Base-by-base conservation (phyloP, 2,797 vertebrate species). In the Oryzias dopingdopingensis region DNA sequence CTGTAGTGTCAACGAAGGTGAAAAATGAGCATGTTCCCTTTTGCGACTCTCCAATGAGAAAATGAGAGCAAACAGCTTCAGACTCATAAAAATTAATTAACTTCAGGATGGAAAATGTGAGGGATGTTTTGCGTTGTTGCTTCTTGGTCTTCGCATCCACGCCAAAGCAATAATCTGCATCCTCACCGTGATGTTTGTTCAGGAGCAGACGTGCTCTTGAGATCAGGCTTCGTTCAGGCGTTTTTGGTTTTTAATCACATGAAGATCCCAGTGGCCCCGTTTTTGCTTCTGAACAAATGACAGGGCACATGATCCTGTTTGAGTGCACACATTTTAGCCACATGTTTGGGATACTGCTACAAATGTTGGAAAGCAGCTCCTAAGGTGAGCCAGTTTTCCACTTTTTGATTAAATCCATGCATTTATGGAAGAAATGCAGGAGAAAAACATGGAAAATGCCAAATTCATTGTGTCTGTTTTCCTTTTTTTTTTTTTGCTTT, bases 21-120 rank as follows among this genome's bases (percentile, higher is more conserved):
- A 84, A 74, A 83, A 84, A 83, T 58, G 24, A 82, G 65, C 26
- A 24, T 29, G 62, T 77, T 24, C 71, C 70, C 56, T 58, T 75
- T 76, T 52, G 70, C 55, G 68, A 67, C 55, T 69, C 42, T 72
- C 24, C 14, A 58, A 55, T 59, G 67, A 78, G 56, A 77, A 72
- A 78, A 77, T 26, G 20, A 74, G 67, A 59, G 58, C 74, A 63
- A 81, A 78, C 56, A 59, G 59, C 63, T 59, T 74, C 62, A 54
- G 10, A 10, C 67, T 78, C 56, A 46, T 87, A 84, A 88, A 90
- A 85, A 86, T 77, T 42, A 74, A 88, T 88, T 54, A 77, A 81
- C 72, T 83, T 81, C 71, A 56, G 69, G 48, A 52, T 64, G 85
- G 81, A 89, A 90, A 90, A 88, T 78, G 67, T 83, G 81, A 85